Evolutionary conservation across 2,113 vertebrate species (phyloP), one percentile per base, ranked within the genome.

Genomic region (Dicaeum eximium): DNA sequence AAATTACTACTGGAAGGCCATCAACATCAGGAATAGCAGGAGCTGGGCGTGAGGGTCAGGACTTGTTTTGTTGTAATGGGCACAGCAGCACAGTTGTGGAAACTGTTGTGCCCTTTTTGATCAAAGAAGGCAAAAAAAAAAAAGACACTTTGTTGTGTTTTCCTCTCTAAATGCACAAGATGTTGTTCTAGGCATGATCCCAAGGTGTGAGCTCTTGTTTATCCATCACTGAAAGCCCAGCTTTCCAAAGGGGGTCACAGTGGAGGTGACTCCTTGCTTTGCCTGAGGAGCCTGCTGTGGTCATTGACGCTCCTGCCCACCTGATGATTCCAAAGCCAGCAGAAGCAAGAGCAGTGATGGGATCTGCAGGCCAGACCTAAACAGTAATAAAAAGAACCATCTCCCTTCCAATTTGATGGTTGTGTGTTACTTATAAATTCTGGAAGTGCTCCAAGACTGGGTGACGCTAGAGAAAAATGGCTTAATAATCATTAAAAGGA

Each of bases 401-500:
- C 35, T 61, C 66, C 56, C 58, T 50, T 64, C 51, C 23, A 6
- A 72, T 86, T 53, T 67, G 69, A 40, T 15, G 2, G 35, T 33
- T 79, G 28, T 21, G 13, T 9, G n/a, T 53, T 45, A 84, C 65
- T 94, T 79, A 84, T 31, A 64, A 79, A 88, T 93, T 84, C 95
- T 89, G 77, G 89, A 91, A 91, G 80, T 20, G 7, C 70, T 79
- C 80, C 93, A 85, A 94, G 84, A 87, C 53, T 77, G 87, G 84
- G 78, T 67, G 91, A 94, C 3, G 73, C 72, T 67, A 1, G 78
- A 95, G 94, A 95, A 90, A 93, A 96, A 86, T 77, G 82, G 44
- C 92, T 92, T 90, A 92, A 90, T 93, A 90, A 95, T 94, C 93
- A 88, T 90, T 93, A 93, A 93, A 94, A 90, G 91, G 87, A 79